phyloP scores from a whole-genome alignment of 2,113 vertebrate species.

The Sporophila hypoxantha region DNA sequence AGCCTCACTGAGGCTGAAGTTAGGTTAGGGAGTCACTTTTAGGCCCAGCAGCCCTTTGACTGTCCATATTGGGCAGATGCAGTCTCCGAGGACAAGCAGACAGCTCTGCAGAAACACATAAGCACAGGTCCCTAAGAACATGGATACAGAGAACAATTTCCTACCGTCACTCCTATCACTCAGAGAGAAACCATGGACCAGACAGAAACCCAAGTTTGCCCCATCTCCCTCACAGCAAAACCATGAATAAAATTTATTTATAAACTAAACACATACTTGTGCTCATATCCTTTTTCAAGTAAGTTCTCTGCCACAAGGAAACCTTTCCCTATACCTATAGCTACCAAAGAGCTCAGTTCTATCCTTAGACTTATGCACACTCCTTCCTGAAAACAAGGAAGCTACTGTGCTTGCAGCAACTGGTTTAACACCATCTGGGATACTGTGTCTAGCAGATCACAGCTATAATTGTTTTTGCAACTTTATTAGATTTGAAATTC shows the following conservation, averaged over 20 bases:
- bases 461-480: background rate
- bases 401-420: background rate
- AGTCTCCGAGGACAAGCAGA: background rate
- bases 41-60: background rate
- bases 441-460: background rate
- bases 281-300: background rate
- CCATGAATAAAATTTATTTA: background rate
- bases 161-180: background rate
- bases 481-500: background rate
- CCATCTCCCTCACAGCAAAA: background rate
- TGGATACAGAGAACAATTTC: background rate
- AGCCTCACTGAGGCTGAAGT: background rate
- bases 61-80: rapidly evolving
- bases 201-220: background rate
- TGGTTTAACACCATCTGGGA: background rate
- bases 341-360: background rate
- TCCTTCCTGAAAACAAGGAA: background rate
- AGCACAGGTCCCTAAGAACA: background rate
- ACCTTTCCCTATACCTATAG: background rate
- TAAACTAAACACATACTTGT: background rate
- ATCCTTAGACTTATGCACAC: background rate
- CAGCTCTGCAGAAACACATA: background rate
- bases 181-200: background rate
- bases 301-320: background rate
- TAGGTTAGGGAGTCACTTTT: background rate